A percentile compares a stretch with the other conserved stretches of the same genome.
Conservation (phyloP, 2,888 invertebrate species). For the Lochmaea capreae region DNA sequence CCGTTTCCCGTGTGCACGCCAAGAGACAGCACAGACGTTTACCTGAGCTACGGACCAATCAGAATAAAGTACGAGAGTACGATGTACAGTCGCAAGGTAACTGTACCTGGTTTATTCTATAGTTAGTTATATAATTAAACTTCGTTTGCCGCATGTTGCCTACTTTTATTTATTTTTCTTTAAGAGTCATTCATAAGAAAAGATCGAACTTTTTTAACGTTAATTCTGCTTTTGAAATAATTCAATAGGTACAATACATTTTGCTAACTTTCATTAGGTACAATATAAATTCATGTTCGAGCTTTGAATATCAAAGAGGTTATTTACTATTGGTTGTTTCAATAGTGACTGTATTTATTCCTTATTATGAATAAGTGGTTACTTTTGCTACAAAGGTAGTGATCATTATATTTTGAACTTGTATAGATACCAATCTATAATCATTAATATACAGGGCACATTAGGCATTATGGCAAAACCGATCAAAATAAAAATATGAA, state of each 20-base stretch:
- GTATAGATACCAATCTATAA: background rate
- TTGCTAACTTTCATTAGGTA: background rate
- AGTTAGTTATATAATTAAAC: constrained; percentile 63
- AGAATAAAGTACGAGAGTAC: constrained; percentile 50
- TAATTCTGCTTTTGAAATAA: constrained; percentile 12
- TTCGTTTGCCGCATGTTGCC: constrained; percentile 55
- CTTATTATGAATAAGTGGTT: background rate
- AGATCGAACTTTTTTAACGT: constrained; percentile 22
- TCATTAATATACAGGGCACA: too few relatives aligned
- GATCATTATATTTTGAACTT: background rate
- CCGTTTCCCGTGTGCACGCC: constrained; percentile 55
- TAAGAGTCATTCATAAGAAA: constrained; percentile 44
- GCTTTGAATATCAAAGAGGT: background rate
- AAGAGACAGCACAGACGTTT: constrained; percentile 62
- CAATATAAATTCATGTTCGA: background rate
- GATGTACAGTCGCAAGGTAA: constrained; percentile 61
- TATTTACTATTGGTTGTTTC: background rate
- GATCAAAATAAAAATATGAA: too few relatives aligned
- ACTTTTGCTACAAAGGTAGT: background rate
- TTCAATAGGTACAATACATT: constrained; percentile 5
- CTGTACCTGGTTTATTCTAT: constrained; percentile 56
- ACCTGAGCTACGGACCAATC: constrained; percentile 61
- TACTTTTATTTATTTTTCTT: constrained; percentile 49
- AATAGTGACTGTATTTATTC: background rate
- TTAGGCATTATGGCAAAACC: too few relatives aligned